These are phyloP conservation scores for Drosophila eohydei DNA, from an alignment of 2,888 invertebrate genomes.

Conservation along the genomic window DNA sequence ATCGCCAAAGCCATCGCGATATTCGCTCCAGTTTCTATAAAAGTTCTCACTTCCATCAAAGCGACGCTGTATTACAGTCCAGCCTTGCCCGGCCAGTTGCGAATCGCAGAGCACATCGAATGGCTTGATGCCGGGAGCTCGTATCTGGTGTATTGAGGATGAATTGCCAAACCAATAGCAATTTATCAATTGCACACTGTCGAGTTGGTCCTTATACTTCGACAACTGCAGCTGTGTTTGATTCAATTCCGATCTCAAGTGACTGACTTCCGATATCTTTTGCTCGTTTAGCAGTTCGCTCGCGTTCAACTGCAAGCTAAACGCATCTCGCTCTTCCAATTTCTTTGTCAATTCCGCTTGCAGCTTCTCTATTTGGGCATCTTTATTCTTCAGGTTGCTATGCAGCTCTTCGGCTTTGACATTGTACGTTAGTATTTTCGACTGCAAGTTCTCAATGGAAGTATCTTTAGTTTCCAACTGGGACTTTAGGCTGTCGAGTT, in stretches of 20 bases:
- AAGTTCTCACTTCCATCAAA: constrained; percentile 27
- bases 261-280: not conserved
- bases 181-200: not conserved
- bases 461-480: not conserved
- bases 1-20: constrained; percentile 5
- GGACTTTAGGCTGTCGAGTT: not conserved
- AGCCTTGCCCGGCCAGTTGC: constrained; percentile 13
- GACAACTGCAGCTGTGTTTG: not conserved
- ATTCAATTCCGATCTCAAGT: not conserved
- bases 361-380: not conserved
- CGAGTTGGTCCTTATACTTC: not conserved
- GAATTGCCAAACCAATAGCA: constrained; percentile 11
- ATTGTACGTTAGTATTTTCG: not conserved
- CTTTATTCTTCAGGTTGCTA: not conserved
- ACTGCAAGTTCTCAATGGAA: not conserved
- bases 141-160: not conserved
- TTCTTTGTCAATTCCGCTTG: not conserved
- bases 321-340: not conserved
- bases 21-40: constrained; percentile 12
- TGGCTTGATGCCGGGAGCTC: not conserved
- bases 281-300: constrained; percentile 1
- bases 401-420: not conserved
- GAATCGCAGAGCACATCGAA: constrained; percentile 12
- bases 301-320: not conserved
- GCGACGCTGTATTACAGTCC: constrained; percentile 42